Percentiles rank a stretch among this genome's conserved stretches.
Conservation (phyloP, 2,797 vertebrate genomes). For the Arrhamphus sclerolepis region DNA sequence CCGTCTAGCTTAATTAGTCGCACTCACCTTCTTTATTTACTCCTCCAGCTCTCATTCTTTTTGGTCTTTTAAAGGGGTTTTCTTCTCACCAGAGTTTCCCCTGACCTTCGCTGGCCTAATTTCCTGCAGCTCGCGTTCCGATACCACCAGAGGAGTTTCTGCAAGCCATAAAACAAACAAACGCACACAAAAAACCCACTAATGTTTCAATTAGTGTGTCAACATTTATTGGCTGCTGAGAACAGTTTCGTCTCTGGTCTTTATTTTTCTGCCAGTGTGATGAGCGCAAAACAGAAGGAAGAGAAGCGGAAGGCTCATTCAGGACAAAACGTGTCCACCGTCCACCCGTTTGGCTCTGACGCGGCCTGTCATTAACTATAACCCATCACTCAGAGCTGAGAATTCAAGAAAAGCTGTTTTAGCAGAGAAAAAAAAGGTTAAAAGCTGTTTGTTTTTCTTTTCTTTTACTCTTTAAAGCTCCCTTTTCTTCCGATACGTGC, state of each 20-base stretch:
- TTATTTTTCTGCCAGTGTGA: constrained; percentile 8
- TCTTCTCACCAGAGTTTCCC: constrained; percentile 15
- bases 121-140: constrained; percentile 45
- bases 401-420: constrained; percentile 28
- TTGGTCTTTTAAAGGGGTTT: constrained; percentile 29
- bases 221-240: constrained; percentile 31
- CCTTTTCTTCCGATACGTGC: constrained; percentile 41
- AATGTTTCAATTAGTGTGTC: constrained; percentile 30
- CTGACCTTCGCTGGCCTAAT: constrained; percentile 40
- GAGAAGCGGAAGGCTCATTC: constrained; percentile 20
- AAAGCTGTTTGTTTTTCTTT: constrained; percentile 21
- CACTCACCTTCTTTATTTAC: constrained; percentile 48
- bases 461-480: constrained; percentile 45
- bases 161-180: constrained; percentile 6
- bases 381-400: constrained; percentile 9
- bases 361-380: constrained; percentile 14
- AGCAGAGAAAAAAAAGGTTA: constrained; percentile 35
- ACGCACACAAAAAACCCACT: constrained; percentile 9
- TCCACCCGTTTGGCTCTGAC: constrained; percentile 48
- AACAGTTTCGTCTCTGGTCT: constrained; percentile 5
- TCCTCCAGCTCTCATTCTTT: constrained; percentile 18
- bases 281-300: constrained; percentile 15
- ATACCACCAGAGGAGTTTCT: constrained; percentile 39
- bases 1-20: constrained; percentile 66
- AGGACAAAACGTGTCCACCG: constrained; percentile 21